Percentiles rank a stretch among this genome's conserved stretches.
These are phyloP conservation scores for Oreochromis aureus DNA, from an alignment of 2,113 vertebrate genomes.

Conservation along the genomic window DNA sequence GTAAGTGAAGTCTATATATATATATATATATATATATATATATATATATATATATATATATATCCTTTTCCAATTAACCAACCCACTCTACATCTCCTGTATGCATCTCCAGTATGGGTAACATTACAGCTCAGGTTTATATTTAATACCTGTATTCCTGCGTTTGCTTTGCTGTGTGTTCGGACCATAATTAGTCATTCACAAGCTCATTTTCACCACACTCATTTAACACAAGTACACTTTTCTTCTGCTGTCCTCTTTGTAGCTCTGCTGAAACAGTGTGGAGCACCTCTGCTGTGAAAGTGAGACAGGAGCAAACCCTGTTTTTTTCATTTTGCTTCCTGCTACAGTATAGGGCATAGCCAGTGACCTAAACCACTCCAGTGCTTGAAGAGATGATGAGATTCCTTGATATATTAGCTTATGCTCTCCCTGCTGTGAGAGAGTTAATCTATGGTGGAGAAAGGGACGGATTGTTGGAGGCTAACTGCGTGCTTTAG, in stretches of 20 bases:
- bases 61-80: background rate
- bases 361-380: background rate
- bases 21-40: background rate
- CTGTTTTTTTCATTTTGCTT: background rate
- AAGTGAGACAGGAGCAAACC: background rate
- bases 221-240: background rate
- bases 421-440: background rate
- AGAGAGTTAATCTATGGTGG: background rate
- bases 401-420: background rate
- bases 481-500: background rate
- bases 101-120: background rate
- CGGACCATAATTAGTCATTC: background rate
- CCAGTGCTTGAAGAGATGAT: background rate
- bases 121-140: background rate
- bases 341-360: background rate
- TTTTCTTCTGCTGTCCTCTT: background rate
- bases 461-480: background rate
- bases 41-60: background rate
- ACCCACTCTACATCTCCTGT: background rate
- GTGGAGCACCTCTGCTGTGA: background rate
- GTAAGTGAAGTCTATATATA: slow-evolving; percentile 66
- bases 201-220: background rate
- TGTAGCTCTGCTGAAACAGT: background rate
- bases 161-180: background rate
- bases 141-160: background rate